Percentiles rank a stretch among this genome's conserved stretches.
Evolutionary conservation across 2,797 vertebrate species (phyloP).

Genomic region (Periophthalmus magnuspinnatus): DNA sequence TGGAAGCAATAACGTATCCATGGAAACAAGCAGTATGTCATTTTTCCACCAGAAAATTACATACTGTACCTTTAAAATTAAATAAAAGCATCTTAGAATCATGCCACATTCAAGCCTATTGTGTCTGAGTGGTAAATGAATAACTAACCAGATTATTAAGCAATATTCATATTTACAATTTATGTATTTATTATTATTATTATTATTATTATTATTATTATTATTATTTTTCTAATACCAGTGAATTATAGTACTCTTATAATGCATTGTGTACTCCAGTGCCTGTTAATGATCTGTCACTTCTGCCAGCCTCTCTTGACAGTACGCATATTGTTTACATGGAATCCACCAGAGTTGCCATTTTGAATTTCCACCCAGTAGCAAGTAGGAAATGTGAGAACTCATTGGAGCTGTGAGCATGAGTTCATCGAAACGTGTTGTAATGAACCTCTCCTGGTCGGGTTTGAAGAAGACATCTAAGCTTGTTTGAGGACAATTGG

Average conservation of each 20-base stretch:
- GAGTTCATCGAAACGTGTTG: background rate
- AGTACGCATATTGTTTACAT: background rate
- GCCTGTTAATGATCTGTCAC: background rate
- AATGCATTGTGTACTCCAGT: background rate
- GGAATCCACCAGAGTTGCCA: background rate
- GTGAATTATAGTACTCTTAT: background rate
- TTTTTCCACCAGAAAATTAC: no score
- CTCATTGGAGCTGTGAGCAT: background rate
- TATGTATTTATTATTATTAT: no score
- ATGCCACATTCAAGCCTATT: no score
- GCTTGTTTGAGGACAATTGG: background rate
- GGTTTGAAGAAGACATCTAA: background rate
- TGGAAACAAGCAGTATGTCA: no score
- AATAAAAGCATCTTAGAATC: no score
- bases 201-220: no score
- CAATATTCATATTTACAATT: background rate
- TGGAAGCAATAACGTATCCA: no score
- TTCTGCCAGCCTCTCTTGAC: background rate
- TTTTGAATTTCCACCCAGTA: background rate
- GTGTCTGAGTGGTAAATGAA: no score
- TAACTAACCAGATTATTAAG: background rate
- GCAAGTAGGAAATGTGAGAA: background rate
- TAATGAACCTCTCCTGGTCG: background rate
- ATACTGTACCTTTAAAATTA: no score
- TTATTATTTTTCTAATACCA: no score